These are phyloP conservation scores for Pangasius macronema DNA, from an alignment of 2,797 vertebrate genomes.

Conservation along the genomic window DNA sequence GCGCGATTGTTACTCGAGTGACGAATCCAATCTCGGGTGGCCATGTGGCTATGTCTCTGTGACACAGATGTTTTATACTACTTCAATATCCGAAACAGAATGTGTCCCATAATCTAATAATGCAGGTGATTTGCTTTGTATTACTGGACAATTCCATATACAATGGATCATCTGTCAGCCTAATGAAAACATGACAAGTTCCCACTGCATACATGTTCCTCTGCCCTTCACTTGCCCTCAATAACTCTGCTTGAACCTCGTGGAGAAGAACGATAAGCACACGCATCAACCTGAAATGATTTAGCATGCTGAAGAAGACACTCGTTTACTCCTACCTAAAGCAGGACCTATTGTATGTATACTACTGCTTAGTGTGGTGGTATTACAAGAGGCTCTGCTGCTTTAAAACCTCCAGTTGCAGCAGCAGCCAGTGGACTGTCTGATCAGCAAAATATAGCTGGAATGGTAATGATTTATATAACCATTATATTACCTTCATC, in stretches of 20 bases:
- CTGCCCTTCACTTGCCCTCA: conserved; percentile 68
- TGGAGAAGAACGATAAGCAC: conserved; percentile 56
- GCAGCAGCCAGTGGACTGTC: conserved; percentile 18
- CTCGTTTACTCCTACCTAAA: conserved; percentile 58
- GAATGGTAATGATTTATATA: conserved; percentile 24
- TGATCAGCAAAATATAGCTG: conserved; percentile 16
- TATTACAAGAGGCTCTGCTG: not conserved
- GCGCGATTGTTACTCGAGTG: not conserved
- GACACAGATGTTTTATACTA: conserved; percentile 59
- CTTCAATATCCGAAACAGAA: conserved; percentile 63
- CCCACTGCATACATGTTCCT: conserved; percentile 54
- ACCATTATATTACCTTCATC: not conserved
- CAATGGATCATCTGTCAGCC: conserved; percentile 65
- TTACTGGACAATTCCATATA: conserved; percentile 63
- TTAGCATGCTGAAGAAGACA: conserved; percentile 57
- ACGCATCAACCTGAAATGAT: conserved; percentile 46
- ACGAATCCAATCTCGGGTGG: conserved; percentile 18
- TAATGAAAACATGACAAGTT: conserved; percentile 68
- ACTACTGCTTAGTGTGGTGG: conserved; percentile 3
- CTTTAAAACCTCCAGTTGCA: not conserved
- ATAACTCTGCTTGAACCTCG: conserved; percentile 63
- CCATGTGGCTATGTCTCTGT: conserved; percentile 40
- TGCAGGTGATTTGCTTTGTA: conserved; percentile 60
- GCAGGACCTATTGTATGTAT: conserved; percentile 9
- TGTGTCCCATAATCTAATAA: conserved; percentile 62